These are phyloP conservation scores for Hippolais icterina DNA, from an alignment of 2,113 vertebrate genomes.

Conservation along the genomic window DNA sequence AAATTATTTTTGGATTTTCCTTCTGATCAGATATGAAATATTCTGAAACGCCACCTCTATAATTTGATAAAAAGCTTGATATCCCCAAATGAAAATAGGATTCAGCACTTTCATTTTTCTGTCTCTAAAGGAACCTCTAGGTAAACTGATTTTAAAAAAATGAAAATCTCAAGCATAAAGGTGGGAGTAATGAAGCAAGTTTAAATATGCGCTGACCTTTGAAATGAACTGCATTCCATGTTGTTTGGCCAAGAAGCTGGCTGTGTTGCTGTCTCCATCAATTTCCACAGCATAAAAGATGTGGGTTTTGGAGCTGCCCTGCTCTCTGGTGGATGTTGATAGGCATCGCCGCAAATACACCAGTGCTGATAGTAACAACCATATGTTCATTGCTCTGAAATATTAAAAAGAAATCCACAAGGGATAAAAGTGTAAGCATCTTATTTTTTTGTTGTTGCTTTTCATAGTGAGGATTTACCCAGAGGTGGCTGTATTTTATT, in stretches of 20 bases:
- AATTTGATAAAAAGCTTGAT: slow-evolving; percentile 94
- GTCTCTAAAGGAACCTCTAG: slow-evolving; percentile 79
- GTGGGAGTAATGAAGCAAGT: slow-evolving; percentile 83
- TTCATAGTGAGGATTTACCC: not conserved
- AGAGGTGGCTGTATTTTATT: slow-evolving; percentile 9
- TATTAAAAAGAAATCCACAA: slow-evolving; percentile 55
- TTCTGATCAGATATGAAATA: slow-evolving; percentile 92
- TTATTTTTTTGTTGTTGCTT: not conserved
- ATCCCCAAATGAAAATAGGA: slow-evolving; percentile 89
- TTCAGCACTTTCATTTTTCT: slow-evolving; percentile 90
- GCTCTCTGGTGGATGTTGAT: slow-evolving; percentile 90
- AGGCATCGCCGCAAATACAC: slow-evolving; percentile 77
- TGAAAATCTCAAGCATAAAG: slow-evolving; percentile 81
- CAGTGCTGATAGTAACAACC: slow-evolving; percentile 54
- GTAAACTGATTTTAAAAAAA: slow-evolving; percentile 82
- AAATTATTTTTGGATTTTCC: slow-evolving; percentile 83
- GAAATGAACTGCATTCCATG: slow-evolving; percentile 88
- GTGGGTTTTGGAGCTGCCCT: slow-evolving; percentile 84
- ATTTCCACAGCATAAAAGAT: slow-evolving; percentile 81
- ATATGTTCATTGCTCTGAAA: slow-evolving; percentile 50
- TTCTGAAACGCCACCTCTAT: slow-evolving; percentile 86
- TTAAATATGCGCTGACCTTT: slow-evolving; percentile 91
- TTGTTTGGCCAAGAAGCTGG: slow-evolving; percentile 82
- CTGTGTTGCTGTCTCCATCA: slow-evolving; percentile 80
- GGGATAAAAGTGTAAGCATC: slow-evolving; percentile 20